Base-by-base conservation (phyloP, 2,888 invertebrate genomes). In the Eupithecia subumbrata region DNA sequence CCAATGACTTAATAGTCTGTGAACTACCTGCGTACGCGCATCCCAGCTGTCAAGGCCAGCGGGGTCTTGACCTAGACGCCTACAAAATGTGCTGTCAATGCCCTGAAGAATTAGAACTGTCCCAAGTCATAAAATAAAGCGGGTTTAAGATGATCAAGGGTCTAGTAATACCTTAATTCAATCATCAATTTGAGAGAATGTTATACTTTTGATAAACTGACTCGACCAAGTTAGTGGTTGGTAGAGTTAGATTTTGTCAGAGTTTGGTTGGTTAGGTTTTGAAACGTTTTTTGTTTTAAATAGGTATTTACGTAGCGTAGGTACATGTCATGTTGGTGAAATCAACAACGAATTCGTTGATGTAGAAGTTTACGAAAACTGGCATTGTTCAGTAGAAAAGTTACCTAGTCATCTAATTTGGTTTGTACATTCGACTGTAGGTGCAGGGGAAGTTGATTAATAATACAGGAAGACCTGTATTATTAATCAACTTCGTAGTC, bases 21-120 rank as follows among this genome's bases (percentile, higher is more conserved):
- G 70, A 70, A 67, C 56, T 43, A 43, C 45, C 71, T 84, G 84
- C 84, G 84, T 81, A 79, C 81, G 83, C 85, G 82, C 40, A 40
- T 40, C 82, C 56, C 22, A 76, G 37, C 72, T 82, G 87, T 87
- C 90, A 91, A 90, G 89, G 90, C 85, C 88, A 81, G 77, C 72
- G 76, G 90, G 85, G 82, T 86, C 84, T 89, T 89, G 89, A 90
- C 89, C 90, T 86, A 87, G 77, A 86, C 90, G 89, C 88, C 89
- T 84, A 89, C 89, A 82, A 85, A 83, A 69, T 75, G 74, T 72
- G 73, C 85, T 87, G 89, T 89, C 88, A 86, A 86, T 84, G 86
- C 79, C 82, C 86, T 72, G 79, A 81, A 74, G 79, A 76, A 74
- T 81, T 67, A 34, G 63, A n/a, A 68, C 25, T 79, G 82, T 45